Conservation (phyloP, 1,140 invertebrate genomes). For the Magallana angulata region DNA sequence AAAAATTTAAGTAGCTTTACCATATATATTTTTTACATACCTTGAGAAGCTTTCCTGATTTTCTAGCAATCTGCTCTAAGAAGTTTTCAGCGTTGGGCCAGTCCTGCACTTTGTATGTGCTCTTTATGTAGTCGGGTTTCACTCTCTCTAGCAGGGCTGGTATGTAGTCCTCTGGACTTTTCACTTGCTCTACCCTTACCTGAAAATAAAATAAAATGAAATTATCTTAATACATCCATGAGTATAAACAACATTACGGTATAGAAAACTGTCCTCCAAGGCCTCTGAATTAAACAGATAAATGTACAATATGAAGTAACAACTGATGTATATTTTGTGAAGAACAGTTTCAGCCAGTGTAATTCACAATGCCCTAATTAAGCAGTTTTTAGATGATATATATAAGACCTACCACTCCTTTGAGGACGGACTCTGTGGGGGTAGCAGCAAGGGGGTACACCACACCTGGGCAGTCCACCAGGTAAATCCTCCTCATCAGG, state of each 20-base stretch:
- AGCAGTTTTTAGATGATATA: background rate
- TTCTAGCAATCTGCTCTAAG: constrained; percentile 92
- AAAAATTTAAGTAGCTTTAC: too few species aligned
- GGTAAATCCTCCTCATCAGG: constrained; percentile 96
- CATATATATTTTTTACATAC: constrained; percentile 58
- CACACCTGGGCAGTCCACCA: constrained; percentile 99
- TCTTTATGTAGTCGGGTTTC: constrained; percentile 91
- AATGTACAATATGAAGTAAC: too few species aligned
- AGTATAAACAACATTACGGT: too few species aligned
- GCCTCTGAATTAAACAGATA: too few species aligned
- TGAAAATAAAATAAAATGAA: constrained; percentile 44
- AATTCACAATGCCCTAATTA: too few species aligned
- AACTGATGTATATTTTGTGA: too few species aligned
- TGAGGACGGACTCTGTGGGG: constrained; percentile 97
- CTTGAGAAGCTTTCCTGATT: constrained; percentile 94
- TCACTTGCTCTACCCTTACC: constrained; percentile 96
- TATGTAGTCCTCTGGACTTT: constrained; percentile 97
- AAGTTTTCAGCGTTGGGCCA: constrained; percentile 93
- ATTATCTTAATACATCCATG: too few species aligned
- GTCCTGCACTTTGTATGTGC: constrained; percentile 92
- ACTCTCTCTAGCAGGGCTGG: constrained; percentile 91
- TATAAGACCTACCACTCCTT: constrained; percentile 82
- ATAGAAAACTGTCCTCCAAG: too few species aligned
- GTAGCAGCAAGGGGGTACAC: constrained; percentile 94
- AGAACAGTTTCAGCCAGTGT: too few species aligned